Base-by-base conservation (phyloP, 2,113 vertebrate species). In the Caracal caracal region DNA sequence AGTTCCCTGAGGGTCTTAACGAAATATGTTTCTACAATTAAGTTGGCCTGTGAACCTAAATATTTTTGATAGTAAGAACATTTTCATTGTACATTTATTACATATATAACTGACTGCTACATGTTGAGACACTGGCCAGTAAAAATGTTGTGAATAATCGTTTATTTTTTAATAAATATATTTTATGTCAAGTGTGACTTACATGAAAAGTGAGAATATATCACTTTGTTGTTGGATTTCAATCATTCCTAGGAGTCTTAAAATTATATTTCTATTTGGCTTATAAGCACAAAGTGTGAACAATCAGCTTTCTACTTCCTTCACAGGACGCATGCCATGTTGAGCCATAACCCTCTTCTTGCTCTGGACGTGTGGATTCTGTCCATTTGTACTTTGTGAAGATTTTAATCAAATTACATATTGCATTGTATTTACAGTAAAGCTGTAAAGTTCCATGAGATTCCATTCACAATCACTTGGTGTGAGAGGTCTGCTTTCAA, bases 21-120 rank as follows among this genome's bases (percentile, higher is more conserved):
- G 82, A 85, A 94, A 76, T 91, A 84, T 28, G 3, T 79, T 86
- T 86, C 33, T 94, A 65, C 0, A 89, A 87, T 75, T 96, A 93
- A 85, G 30, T 70, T 95, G 26, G 28, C 22, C 22, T 47, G 66
- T 43, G 13, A 91, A 70, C 4, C 8, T 40, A 89, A 93, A n/a
- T 61, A 93, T 93, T 93, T 92, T 80, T 78, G 86, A 79, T 47
- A 94, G 17, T 53, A 84, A 96, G 10, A 90, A 65, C 47, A 49
- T 8, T 86, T 94, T 66, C 76, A 35, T 5, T 90, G 37, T 22
- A 65, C 19, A 43, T 66, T 15, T 8, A 49, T 35, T 37, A 49
- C 43, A 68, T 37, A 71, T 40, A 43, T n/a, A 91, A 68, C 30
- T 20, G 10, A 83, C 11, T 28, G 22, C 2, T 81, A 47, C 19